phyloP scores from a whole-genome alignment of 2,113 vertebrate species.

The Heterotilapia buettikoferi region DNA sequence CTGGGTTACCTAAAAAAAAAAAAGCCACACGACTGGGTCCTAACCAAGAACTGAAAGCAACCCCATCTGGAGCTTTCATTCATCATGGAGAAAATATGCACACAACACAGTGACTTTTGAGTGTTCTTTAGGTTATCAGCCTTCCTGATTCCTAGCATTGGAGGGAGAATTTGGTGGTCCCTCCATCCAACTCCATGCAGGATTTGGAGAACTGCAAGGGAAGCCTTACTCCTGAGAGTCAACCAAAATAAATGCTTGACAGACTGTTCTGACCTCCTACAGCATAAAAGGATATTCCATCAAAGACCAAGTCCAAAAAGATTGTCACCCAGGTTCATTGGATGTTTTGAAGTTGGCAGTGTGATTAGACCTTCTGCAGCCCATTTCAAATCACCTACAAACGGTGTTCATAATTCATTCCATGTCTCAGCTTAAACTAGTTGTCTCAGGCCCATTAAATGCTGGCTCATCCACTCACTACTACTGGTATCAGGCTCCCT shows the following conservation, averaged over 20 bases:
- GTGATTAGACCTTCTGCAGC: not conserved
- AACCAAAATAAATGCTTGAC: not conserved
- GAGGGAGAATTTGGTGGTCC: not conserved
- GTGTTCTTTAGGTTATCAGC: not conserved
- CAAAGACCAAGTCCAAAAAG: not conserved
- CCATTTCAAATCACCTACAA: not conserved
- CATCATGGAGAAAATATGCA: not conserved
- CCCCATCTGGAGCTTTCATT: not conserved
- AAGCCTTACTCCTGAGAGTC: not conserved
- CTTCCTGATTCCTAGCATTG: not conserved
- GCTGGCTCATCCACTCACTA: not conserved
- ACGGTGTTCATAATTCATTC: rapidly evolving
- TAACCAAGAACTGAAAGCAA: not conserved
- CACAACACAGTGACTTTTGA: not conserved
- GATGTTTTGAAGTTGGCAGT: not conserved
- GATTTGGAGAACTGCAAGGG: not conserved
- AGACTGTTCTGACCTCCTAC: not conserved
- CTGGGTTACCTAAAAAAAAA: not conserved
- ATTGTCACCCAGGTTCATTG: not conserved
- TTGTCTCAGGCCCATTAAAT: not conserved
- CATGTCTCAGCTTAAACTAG: not conserved
- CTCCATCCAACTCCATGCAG: not conserved
- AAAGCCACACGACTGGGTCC: rapidly evolving
- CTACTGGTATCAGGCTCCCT: not conserved
- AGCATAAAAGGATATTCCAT: not conserved